These are phyloP conservation scores for Zaprionus tsacasi DNA, from an alignment of 1,140 invertebrate species.

Conservation along the genomic window DNA sequence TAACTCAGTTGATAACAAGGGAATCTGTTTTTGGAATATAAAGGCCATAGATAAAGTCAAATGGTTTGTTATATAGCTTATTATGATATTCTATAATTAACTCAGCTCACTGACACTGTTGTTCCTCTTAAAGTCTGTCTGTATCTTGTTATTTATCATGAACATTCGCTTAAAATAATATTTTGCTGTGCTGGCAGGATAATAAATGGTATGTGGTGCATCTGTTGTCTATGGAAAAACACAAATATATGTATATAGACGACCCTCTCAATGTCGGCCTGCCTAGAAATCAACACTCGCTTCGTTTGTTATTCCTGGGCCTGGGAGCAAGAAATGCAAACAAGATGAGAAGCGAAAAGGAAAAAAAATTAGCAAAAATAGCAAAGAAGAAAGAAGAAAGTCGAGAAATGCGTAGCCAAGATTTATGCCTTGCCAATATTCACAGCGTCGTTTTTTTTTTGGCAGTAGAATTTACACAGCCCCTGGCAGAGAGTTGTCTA, in stretches of 20 bases:
- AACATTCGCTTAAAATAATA: background rate
- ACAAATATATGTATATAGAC: conserved; percentile 10
- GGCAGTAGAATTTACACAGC: conserved; percentile 24
- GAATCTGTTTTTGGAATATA: no score
- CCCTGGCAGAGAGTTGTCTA: background rate
- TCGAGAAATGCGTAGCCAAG: conserved; percentile 33
- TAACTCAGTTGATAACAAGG: background rate
- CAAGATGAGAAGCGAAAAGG: conserved; percentile 3
- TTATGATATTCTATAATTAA: no score
- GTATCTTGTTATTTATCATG: conserved; percentile 6
- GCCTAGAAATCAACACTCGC: conserved; percentile 28
- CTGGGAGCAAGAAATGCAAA: conserved; percentile 24
- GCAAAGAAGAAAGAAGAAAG: conserved; percentile 34
- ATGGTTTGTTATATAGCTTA: no score
- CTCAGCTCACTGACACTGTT: background rate
- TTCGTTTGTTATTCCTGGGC: conserved; percentile 22
- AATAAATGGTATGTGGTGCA: conserved; percentile 52
- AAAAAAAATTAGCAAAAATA: conserved; percentile 13
- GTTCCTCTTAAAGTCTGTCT: background rate
- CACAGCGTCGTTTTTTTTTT: conserved; percentile 29
- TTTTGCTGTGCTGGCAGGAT: conserved; percentile 6
- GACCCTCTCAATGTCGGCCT: conserved; percentile 5
- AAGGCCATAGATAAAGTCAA: no score
- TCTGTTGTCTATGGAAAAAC: conserved; percentile 40
- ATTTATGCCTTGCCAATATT: conserved; percentile 62